phyloP scores from a whole-genome alignment of 2,888 invertebrate species.

The Rugalucina vietnamica region DNA sequence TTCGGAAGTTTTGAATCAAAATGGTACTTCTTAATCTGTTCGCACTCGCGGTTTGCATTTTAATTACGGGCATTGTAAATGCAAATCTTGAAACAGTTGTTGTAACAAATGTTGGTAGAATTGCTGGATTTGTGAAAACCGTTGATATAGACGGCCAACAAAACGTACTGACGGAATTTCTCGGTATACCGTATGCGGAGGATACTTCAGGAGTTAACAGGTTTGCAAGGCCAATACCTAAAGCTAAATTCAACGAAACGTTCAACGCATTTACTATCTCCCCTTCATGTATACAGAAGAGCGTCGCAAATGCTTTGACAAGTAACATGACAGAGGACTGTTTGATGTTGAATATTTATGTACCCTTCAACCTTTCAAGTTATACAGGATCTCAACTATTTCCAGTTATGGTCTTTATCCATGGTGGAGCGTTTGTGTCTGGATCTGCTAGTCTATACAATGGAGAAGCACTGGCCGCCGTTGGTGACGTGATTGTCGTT shows the following conservation, averaged over 20 bases:
- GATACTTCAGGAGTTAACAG: conserved; percentile 39
- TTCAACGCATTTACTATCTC: conserved; percentile 17
- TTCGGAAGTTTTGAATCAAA: too few relatives aligned
- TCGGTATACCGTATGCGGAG: conserved; percentile 55
- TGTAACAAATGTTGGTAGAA: conserved; percentile 32
- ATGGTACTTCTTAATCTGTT: not conserved
- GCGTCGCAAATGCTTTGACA: not conserved
- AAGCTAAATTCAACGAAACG: conserved; percentile 29
- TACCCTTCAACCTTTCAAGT: conserved; percentile 22
- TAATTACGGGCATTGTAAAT: not conserved
- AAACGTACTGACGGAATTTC: conserved; percentile 34
- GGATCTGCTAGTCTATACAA: conserved; percentile 21
- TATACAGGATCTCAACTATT: not conserved
- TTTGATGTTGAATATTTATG: conserved; percentile 47
- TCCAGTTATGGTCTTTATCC: conserved; percentile 58
- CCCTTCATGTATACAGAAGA: conserved; percentile 30
- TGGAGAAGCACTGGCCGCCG: not conserved
- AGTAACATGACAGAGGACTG: conserved; percentile 40
- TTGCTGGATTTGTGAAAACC: conserved; percentile 25
- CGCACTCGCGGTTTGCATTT: not conserved
- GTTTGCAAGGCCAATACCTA: conserved; percentile 45
- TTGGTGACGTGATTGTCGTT: conserved; percentile 44
- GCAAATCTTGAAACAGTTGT: not conserved
- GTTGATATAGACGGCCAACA: conserved; percentile 21
- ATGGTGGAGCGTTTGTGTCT: conserved; percentile 44